Base-by-base conservation (phyloP, 2,797 vertebrate genomes). In the Acrocephalus scirpaceus region DNA sequence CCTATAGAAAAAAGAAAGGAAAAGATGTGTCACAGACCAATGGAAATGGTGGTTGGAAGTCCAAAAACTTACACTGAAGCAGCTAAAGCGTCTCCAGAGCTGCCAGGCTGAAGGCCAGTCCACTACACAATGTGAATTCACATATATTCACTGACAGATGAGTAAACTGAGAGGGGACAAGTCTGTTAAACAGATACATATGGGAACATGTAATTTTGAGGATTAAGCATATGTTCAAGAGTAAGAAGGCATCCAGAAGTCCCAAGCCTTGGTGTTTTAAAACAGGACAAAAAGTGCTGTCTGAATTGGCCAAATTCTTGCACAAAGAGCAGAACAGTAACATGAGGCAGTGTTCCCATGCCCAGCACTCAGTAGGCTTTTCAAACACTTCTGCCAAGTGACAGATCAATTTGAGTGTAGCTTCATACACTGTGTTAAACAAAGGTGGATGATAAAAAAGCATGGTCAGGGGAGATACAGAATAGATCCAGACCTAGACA, bases 391-490 rank as follows among this genome's bases (percentile, higher is more conserved):
- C 13, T 56, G 56, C 26, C 87, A 93, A 69, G 34, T 76, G 65
- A 60, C 32, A 16, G 44, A 57, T 36, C 51, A 58, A 75, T 58
- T 60, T 45, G 20, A 57, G 38, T 25, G 30, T 25, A 73, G 62
- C 30, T 79, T 78, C 67, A 45, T 7, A 60, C 5, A 25, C 29
- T 48, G 7, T 25, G 32, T 67, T 87, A 67, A 79, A 32, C 16
- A 75, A 85, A 82, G 9, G 21, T 56, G 47, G 12, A 17, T 36
- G 19, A 22, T 22, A 5, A 74, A 71, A 76, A 90, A 66, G 5
- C 32, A 58, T 0, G 3, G 9, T 11, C 6, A 16, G 5, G 9
- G 30, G 30, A 83, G 19, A 72, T 10, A 47, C 0, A 2, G 34
- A 77, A 77, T 18, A 90, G 50, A 77, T n/a, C 25, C 61, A 51